Base-by-base conservation (phyloP, 2,113 vertebrate genomes). In the Podarcis muralis region DNA sequence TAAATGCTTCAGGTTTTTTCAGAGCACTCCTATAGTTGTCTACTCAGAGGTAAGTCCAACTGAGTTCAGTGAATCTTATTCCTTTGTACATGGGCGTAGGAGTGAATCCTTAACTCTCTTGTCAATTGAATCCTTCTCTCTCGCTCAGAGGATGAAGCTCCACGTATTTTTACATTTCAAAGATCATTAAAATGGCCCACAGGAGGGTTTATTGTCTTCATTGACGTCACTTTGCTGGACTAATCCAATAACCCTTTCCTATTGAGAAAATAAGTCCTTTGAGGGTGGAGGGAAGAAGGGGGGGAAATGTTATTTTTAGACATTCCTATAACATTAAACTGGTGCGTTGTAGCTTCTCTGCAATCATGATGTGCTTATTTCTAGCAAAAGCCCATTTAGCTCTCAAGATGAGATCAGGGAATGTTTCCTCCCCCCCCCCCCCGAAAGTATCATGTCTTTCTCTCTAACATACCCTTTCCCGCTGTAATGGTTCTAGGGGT, bases 161-260 rank as follows among this genome's bases (percentile, higher is more conserved):
- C n/a, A 57, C 32, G 23, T 23, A 2, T 22, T 6, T 53, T 81
- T 85, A 84, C 62, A 65, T 1, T 87, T 92, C 30, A 6, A 12
- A 90, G 22, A 75, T 91, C 43, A 8, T 89, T 91, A 89, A 91
- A 82, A 32, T 37, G 68, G 53, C 84, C 91, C 32, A 6, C 13
- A 43, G 84, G 16, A 43, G 37, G 35, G 12, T 88, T 25, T 88
- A 27, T 89, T 68, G 77, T 83, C 88, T 77, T 25, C 91, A 37
- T 18, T 91, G 75, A 86, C 71, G 32, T 85, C 0, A 85, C 76
- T 93, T 93, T 59, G 68, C 82, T 93, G 13, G 86, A 77, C 59
- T 92, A 91, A 91, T 88, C 40, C 18, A 89, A 35, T 81, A 74
- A 40, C 89, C 25, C 43, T 91, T 90, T 93, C 91, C 77, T 83